Evolutionary conservation across 2,113 vertebrate genomes (phyloP).

Genomic region (Chroicocephalus ridibundus): DNA sequence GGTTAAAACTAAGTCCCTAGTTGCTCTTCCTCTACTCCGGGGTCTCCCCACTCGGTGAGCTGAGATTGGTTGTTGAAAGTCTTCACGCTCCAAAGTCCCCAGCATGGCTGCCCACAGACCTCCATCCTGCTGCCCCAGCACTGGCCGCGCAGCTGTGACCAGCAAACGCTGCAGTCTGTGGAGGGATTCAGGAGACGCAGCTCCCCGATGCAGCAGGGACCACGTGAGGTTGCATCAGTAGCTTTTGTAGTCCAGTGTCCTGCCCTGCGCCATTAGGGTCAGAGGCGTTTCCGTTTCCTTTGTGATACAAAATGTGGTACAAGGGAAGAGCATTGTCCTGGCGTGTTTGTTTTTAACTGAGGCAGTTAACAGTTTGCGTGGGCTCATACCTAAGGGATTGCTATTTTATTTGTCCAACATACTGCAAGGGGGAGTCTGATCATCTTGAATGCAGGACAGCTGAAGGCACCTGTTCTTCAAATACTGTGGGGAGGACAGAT

Average conservation of each 20-base stretch:
- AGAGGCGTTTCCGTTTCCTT: neutral
- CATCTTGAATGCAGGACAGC: neutral
- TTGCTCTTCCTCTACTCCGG: neutral
- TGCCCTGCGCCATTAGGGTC: neutral
- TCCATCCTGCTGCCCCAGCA: neutral
- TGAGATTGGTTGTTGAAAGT: neutral
- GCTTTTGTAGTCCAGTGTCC: neutral
- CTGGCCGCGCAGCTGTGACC: neutral
- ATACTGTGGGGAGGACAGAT: neutral
- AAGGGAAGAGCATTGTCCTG: neutral
- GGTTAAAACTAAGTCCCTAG: neutral
- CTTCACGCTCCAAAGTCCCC: neutral
- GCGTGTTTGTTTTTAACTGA: neutral
- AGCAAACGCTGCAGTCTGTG: neutral
- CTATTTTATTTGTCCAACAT: neutral
- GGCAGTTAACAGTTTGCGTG: neutral
- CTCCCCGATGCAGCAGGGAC: neutral
- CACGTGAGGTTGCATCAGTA: fast-evolving
- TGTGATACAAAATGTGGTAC: neutral
- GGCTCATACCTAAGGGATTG: neutral
- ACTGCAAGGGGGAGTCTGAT: neutral
- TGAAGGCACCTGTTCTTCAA: neutral
- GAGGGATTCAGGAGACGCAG: neutral
- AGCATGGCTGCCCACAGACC: fast-evolving
- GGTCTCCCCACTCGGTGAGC: neutral